These are phyloP conservation scores for Pseudochirops corinnae DNA, from an alignment of 2,797 vertebrate species.

Conservation along the genomic window DNA sequence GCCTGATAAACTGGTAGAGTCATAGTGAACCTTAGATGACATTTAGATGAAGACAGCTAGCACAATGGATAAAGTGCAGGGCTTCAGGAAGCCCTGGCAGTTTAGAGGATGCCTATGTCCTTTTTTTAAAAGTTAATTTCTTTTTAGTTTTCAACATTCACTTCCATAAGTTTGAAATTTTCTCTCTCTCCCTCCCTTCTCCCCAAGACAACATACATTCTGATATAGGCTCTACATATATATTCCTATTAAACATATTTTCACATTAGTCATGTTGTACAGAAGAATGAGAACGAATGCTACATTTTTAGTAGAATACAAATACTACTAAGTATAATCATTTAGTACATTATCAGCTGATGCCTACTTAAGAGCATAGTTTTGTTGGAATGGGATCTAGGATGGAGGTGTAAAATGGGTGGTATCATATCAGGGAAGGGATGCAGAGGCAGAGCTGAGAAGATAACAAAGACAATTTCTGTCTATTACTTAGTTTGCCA, in stretches of 20 bases:
- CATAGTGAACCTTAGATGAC: background rate
- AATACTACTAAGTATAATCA: background rate
- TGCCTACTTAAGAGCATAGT: background rate
- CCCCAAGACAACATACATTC: too few relatives aligned
- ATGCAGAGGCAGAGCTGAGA: background rate
- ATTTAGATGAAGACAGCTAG: background rate
- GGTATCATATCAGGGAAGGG: background rate
- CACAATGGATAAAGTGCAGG: background rate
- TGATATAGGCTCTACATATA: too few relatives aligned
- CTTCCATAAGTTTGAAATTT: too few relatives aligned
- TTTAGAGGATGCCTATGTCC: background rate
- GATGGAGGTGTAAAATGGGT: background rate
- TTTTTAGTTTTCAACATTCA: too few relatives aligned
- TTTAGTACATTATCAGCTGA: background rate
- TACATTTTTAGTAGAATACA: slow-evolving; percentile 24
- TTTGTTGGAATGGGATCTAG: background rate
- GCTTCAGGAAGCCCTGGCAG: background rate
- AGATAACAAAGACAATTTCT: background rate
- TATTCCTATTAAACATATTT: too few relatives aligned
- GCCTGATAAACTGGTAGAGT: background rate
- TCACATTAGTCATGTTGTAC: too few relatives aligned
- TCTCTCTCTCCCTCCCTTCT: too few relatives aligned
- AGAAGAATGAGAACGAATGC: too few relatives aligned
- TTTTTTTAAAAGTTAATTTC: too few relatives aligned
- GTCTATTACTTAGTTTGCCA: background rate